Evolutionary conservation across 2,888 invertebrate species (phyloP), one percentile per base, ranked within the genome.

Genomic region (Microctonus hyperodae): DNA sequence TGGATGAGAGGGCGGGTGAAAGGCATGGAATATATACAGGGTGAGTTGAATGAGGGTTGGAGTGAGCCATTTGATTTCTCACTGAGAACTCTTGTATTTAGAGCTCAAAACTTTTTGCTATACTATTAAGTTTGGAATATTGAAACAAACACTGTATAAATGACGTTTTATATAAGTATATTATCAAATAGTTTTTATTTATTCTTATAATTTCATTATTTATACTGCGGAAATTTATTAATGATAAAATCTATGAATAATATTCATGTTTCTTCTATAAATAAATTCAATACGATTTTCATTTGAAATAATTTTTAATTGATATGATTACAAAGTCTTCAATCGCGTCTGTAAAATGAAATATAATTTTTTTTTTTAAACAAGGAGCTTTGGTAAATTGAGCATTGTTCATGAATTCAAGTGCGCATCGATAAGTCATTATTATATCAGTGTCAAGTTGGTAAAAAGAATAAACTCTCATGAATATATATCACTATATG

Each of bases 361-460:
- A n/a, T n/a, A n/a, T n/a, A n/a, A 23, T 37, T 10, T 37, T 37
- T 37, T 22, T 0, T n/a, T n/a, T n/a, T n/a, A 20, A 50, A 20
- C 23, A 23, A 16, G 20, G 9, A 20, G 20, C 22, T 20, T 50
- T 11, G 56, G 56, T n/a, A 58, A 33, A 44, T 51, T 25, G 25
- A 50, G 59, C 57, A 60, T 68, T 60, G 61, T 61, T 68, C 60
- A 50, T 65, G 23, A 58, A 68, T 63, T 50, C 60, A 63, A 65
- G 65, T 68, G 62, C 59, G 51, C 62, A 55, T 68, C 62, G 59
- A 69, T 64, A 65, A 53, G 50, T 64, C 62, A 69, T 71, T 69
- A 71, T 69, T 68, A 56, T 59, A 53, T 48, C 55, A 48, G 37
- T 62, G 57, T 60, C 51, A 63, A 59, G 64, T 62, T 68, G 53